Conservation (phyloP, 2,113 vertebrate species). For the Gopherus evgoodei region DNA sequence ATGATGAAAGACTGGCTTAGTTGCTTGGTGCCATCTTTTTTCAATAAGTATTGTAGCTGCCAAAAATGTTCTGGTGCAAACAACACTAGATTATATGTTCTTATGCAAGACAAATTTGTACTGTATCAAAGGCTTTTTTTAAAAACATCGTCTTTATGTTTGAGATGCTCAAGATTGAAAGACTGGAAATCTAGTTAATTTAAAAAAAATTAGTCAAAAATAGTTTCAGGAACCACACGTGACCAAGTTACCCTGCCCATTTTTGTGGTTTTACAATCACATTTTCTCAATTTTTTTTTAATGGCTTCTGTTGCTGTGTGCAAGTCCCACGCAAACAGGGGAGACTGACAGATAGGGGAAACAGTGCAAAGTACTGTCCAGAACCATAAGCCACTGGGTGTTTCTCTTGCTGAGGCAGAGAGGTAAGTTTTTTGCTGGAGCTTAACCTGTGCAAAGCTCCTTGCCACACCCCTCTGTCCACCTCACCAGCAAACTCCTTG, state of each 20-base stretch:
- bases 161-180: neutral
- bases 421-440: neutral
- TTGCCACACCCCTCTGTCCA: neutral
- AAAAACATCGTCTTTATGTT: neutral
- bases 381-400: neutral
- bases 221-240: neutral
- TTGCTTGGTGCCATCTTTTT: neutral
- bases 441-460: neutral
- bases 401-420: neutral
- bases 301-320: neutral
- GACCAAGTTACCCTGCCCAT: neutral
- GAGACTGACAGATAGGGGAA: neutral
- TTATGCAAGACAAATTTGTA: neutral
- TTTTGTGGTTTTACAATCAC: neutral
- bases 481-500: neutral
- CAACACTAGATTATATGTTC: neutral
- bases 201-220: neutral
- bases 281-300: accelerated
- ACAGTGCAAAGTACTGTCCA: neutral
- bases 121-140: neutral
- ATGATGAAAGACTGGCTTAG: neutral
- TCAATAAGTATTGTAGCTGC: neutral
- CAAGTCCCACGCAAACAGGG: neutral
- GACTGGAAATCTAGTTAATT: neutral
- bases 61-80: neutral